Base-by-base conservation (phyloP, 2,113 vertebrate species). In the Chloebia gouldiae region DNA sequence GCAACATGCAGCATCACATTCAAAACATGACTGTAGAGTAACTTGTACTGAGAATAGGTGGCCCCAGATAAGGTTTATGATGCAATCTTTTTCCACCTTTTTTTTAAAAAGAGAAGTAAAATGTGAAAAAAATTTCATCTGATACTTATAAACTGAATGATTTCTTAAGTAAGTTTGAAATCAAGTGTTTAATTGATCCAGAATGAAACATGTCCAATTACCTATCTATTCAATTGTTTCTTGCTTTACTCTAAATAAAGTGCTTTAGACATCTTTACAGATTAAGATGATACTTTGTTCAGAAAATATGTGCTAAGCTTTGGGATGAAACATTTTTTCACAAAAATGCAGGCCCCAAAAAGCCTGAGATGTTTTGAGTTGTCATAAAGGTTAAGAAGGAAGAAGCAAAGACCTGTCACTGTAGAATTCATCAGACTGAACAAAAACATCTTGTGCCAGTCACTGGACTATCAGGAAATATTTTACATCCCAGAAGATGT, bases 31-130 rank as follows among this genome's bases (percentile, higher is more conserved):
- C 15, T 51, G 19, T 68, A 17, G 3, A 73, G 12, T 39, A 49
- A 53, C 2, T 57, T 35, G 2, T 13, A 18, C 16, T 24, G 13
- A 72, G 9, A 8, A 13, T 12, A 56, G 13, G 1, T 78, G 27
- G 69, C 3, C 1, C 1, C 9, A 69, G 1, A 1, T 27, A 39
- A 42, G 2, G 4, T 39, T 81, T 27, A 11, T 30, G 23, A 50
- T 50, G 2, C 1, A 66, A 20, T 27, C 2, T 44, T 89, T 65
- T 57, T 53, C 6, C 11, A 50, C 11, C 14, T 63, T 56, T 56
- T 10, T 61, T 90, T 79, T 79, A 17, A 59, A 85, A 92, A 1
- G 0, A 49, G 7, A 69, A 45, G 2, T 15, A 54, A 56, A 54
- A 56, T 20, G 24, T 42, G 12, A 10, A 9, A 42, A 13, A 71